Evolutionary conservation across 2,113 vertebrate genomes (phyloP).

Genomic region (Erinaceus europaeus): DNA sequence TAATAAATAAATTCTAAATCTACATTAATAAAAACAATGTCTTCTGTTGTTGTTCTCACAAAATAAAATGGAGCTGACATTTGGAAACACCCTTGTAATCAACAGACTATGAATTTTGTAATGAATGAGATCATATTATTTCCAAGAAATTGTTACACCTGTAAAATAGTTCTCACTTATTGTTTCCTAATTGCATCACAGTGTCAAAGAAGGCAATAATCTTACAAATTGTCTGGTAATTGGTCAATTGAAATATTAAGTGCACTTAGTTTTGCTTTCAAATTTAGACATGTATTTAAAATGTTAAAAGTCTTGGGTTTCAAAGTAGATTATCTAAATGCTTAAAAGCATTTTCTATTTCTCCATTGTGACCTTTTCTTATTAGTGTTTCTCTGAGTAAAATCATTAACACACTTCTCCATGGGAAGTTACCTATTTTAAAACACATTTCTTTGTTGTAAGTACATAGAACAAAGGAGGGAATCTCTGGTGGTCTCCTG

Average conservation of each 20-base stretch:
- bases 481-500: fast-evolving
- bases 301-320: not conserved
- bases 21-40: not conserved
- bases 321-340: not conserved
- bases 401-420: not conserved
- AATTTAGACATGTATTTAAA: not conserved
- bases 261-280: not conserved
- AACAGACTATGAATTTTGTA: not conserved
- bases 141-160: conserved; percentile 10
- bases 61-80: not conserved
- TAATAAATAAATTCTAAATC: not conserved
- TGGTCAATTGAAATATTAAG: not conserved
- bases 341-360: not conserved
- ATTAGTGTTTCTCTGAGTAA: not conserved
- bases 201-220: not conserved
- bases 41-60: not conserved
- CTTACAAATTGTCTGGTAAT: not conserved
- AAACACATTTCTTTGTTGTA: fast-evolving
- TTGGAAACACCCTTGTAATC: not conserved
- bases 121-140: not conserved
- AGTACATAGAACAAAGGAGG: fast-evolving
- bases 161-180: not conserved
- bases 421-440: fast-evolving
- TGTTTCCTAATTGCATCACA: not conserved
- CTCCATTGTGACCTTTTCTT: not conserved